Evolutionary conservation across 2,113 vertebrate species (phyloP), one percentile per base, ranked within the genome.

Genomic region (Cynopterus brachyotis): DNA sequence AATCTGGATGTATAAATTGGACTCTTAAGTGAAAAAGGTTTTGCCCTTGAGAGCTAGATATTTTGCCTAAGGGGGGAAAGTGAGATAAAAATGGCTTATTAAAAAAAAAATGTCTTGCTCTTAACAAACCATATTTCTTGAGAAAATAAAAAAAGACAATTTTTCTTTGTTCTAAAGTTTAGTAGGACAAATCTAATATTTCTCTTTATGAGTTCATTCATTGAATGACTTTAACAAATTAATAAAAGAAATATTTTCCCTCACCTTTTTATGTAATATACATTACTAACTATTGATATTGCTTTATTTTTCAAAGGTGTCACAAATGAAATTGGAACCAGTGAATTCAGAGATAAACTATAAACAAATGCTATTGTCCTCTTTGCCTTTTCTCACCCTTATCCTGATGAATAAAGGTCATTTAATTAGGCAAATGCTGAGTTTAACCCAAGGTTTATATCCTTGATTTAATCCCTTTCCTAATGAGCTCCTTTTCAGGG

Each of bases 351-450:
- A 75, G 59, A 32, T 75, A 19, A 64, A 53, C 45, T 67, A 67
- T 87, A 92, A 84, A 87, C n/a, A 75, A 75, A 84, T 3, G 28
- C 20, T 53, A 80, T 28, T 72, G 20, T 2, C 28, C 59, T 90
- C 35, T 84, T 95, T 88, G 11, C 26, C 1, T 73, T 50, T 73
- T 62, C 42, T 75, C 13, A 95, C 64, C 1, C 16, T 66, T 64
- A 84, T 84, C 2, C 4, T 91, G 37, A 26, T 64, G 12, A 95
- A 26, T 64, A 9, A 95, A 59, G 35, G 1, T 45, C 3, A n/a
- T 70, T 78, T 90, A 57, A 94, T 59, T 83, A 26, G 66, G 50
- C 84, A 83, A 83, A 95, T 24, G 40, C 30, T 97, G 40, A 94
- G 1, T 2, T 79, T 84, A 88, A 11, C 2, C 28, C 2, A 64